phyloP scores from a whole-genome alignment of 1,140 invertebrate genomes.

The Rhizoglyphus robini region DNA sequence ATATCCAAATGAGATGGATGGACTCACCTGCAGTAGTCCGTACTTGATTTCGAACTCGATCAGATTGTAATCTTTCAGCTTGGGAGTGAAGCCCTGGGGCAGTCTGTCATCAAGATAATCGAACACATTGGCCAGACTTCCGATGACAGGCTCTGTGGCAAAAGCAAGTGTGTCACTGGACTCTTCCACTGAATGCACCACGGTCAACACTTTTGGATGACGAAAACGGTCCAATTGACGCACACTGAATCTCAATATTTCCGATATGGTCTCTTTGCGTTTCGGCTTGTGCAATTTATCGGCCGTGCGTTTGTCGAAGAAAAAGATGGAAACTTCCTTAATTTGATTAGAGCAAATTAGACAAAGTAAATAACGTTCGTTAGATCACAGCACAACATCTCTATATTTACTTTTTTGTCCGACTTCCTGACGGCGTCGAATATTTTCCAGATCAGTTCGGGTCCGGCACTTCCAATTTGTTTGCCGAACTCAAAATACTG shows the following conservation, averaged over 20 bases:
- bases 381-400: neutral
- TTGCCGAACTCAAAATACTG: slow-evolving; percentile 79
- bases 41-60: slow-evolving; percentile 84
- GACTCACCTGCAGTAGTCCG: slow-evolving; percentile 68
- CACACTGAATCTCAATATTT: slow-evolving; percentile 67
- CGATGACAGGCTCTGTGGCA: slow-evolving; percentile 72
- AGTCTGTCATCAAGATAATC: slow-evolving; percentile 47
- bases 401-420: slow-evolving; percentile 66
- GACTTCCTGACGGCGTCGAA: slow-evolving; percentile 74
- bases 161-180: slow-evolving; percentile 69
- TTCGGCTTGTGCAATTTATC: slow-evolving; percentile 90
- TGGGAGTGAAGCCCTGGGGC: slow-evolving; percentile 34
- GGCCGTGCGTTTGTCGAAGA: slow-evolving; percentile 83
- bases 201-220: slow-evolving; percentile 66
- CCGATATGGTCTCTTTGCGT: slow-evolving; percentile 75
- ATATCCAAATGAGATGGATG: neutral
- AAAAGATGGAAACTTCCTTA: slow-evolving; percentile 87
- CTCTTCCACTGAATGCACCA: slow-evolving; percentile 41
- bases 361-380: slow-evolving; percentile 1
- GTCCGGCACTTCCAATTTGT: slow-evolving; percentile 69
- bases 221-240: slow-evolving; percentile 64
- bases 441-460: slow-evolving; percentile 80
- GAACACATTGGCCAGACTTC: slow-evolving; percentile 72
- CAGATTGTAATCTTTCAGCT: slow-evolving; percentile 56
- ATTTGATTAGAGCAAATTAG: slow-evolving; percentile 24